Conservation (phyloP, 2,113 vertebrate species). For the Piaya cayana region DNA sequence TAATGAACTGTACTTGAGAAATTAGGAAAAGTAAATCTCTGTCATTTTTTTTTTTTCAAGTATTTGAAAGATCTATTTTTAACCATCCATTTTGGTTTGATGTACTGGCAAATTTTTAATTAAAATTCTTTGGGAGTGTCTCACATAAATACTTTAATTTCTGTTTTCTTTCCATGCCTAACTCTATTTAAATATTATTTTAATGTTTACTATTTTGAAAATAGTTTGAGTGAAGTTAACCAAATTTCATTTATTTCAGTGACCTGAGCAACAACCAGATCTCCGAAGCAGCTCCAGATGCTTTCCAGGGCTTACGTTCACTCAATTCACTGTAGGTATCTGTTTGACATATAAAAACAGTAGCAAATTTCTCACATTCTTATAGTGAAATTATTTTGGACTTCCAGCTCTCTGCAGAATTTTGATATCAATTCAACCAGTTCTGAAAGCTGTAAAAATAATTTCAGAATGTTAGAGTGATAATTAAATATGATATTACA, state of each 20-base stretch:
- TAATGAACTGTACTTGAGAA: not conserved
- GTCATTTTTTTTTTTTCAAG: not conserved
- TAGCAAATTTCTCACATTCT: not conserved
- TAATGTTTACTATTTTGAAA: not conserved
- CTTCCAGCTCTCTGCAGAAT: not conserved
- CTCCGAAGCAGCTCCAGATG: slow-evolving; percentile 93
- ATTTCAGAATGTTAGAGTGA: not conserved
- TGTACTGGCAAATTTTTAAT: not conserved
- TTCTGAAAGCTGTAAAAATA: not conserved
- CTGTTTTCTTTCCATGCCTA: not conserved
- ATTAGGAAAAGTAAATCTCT: not conserved
- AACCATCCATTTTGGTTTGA: not conserved
- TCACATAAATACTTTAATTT: not conserved
- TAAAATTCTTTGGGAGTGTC: not conserved
- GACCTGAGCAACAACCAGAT: slow-evolving; percentile 99
- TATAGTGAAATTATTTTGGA: not conserved
- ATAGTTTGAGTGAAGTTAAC: slow-evolving; percentile 8
- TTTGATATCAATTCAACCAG: not conserved
- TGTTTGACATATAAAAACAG: not conserved
- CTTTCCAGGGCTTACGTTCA: slow-evolving; percentile 95
- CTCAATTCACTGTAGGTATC: slow-evolving; percentile 96
- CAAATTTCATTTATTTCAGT: slow-evolving; percentile 73
- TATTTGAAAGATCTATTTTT: not conserved
- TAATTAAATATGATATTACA: not conserved
- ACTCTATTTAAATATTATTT: not conserved